Evolutionary conservation across 2,888 invertebrate species (phyloP).

Genomic region (Fabriciana adippe): DNA sequence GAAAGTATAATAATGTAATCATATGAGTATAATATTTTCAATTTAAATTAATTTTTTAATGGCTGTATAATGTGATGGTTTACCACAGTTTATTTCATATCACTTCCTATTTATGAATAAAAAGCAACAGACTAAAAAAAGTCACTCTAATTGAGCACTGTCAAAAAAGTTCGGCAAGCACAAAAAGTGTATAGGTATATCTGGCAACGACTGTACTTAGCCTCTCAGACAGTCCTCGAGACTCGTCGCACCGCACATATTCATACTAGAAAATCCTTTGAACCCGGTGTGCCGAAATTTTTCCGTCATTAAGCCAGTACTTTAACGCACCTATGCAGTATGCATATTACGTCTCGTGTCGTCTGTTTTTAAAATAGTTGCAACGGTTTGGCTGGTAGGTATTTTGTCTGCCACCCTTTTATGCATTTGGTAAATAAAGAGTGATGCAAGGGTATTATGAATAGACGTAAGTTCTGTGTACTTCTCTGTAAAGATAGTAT

Average conservation of each 20-base stretch:
- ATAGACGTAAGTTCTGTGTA: not conserved
- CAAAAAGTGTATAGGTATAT: not conserved
- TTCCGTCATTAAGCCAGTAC: slow-evolving; percentile 20
- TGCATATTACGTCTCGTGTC: not conserved
- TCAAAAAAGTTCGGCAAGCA: slow-evolving; percentile 13
- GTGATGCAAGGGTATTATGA: not conserved
- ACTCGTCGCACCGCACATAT: slow-evolving; percentile 28
- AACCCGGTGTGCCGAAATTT: slow-evolving; percentile 30
- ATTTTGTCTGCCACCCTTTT: slow-evolving; percentile 16
- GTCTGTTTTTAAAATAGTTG: slow-evolving; percentile 15
- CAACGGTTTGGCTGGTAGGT: slow-evolving; percentile 4
- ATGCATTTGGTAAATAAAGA: slow-evolving; percentile 11
- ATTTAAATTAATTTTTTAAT: no score
- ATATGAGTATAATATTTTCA: no score
- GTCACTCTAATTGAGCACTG: not conserved
- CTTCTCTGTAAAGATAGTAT: not conserved
- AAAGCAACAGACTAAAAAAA: not conserved
- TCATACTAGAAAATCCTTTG: slow-evolving; percentile 22
- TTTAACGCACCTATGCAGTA: slow-evolving; percentile 10
- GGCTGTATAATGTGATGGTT: no score
- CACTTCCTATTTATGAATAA: no score
- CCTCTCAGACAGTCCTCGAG: slow-evolving; percentile 37
- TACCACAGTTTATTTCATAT: no score
- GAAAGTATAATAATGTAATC: no score
- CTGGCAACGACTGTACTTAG: slow-evolving; percentile 12